A percentile compares a stretch with the other conserved stretches of the same genome.
These are phyloP conservation scores for Drosophila auraria DNA, from an alignment of 1,140 invertebrate genomes.

Conservation along the genomic window DNA sequence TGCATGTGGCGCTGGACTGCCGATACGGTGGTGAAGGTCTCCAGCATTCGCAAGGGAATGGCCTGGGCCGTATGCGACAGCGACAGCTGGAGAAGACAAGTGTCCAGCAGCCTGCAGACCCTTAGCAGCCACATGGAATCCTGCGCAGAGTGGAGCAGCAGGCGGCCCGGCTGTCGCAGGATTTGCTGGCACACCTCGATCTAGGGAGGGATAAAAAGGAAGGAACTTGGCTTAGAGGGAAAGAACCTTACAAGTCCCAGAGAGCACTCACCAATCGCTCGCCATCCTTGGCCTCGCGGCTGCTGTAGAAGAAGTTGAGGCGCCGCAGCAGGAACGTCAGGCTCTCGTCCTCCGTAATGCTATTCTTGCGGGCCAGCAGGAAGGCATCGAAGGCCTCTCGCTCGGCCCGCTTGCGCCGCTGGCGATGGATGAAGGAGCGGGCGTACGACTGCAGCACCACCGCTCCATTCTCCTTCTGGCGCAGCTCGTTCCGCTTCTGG, in stretches of 20 bases:
- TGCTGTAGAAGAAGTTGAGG: conserved; percentile 91
- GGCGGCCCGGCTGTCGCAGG: conserved; percentile 60
- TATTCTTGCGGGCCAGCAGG: conserved; percentile 85
- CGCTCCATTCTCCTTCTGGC: conserved; percentile 88
- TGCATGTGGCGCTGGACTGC: conserved; percentile 86
- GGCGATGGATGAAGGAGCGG: conserved; percentile 91
- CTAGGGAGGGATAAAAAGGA: conserved; percentile 35
- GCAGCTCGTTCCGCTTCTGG: conserved; percentile 92
- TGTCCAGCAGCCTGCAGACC: conserved; percentile 69
- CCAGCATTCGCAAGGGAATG: conserved; percentile 91
- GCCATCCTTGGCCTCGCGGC: conserved; percentile 88
- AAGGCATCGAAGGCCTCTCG: conserved; percentile 89
- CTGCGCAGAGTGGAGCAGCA: conserved; percentile 65
- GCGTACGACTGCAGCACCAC: conserved; percentile 89
- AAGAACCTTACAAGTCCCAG: no score
- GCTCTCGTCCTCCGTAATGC: conserved; percentile 86
- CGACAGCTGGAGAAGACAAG: conserved; percentile 73
- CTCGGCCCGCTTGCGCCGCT: conserved; percentile 88
- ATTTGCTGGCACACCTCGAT: conserved; percentile 81
- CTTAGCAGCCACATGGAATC: conserved; percentile 73
- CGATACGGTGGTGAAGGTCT: conserved; percentile 90
- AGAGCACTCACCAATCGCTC: conserved; percentile 88
- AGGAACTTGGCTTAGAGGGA: neutral
- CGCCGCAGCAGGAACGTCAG: conserved; percentile 87
- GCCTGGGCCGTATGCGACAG: conserved; percentile 86